Evolutionary conservation across 1,140 invertebrate species (phyloP).

Genomic region (Nasonia giraulti): DNA sequence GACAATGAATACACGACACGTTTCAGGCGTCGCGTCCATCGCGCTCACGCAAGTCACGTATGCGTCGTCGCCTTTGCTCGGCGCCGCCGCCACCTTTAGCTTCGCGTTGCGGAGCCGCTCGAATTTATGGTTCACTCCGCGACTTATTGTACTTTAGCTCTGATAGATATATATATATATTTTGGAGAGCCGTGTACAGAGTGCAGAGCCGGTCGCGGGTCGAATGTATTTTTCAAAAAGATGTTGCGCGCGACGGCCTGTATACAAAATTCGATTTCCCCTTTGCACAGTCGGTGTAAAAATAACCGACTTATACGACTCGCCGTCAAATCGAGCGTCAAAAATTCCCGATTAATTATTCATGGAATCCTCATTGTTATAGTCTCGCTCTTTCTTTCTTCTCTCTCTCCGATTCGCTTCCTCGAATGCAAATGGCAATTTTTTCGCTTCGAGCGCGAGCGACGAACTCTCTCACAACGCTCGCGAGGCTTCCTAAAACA

Average conservation of each 20-base stretch:
- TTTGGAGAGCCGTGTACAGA: background rate
- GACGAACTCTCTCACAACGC: slow-evolving; percentile 17
- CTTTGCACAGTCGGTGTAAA: no score
- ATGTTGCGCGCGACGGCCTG: no score
- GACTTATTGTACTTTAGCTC: background rate
- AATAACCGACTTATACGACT: background rate
- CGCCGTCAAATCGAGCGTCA: background rate
- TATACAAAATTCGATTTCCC: no score
- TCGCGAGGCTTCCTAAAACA: slow-evolving; percentile 7
- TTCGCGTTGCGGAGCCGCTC: background rate
- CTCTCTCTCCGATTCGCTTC: background rate
- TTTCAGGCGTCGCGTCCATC: background rate
- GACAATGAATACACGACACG: background rate
- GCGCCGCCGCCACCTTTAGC: background rate
- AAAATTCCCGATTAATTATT: background rate
- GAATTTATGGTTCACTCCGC: background rate
- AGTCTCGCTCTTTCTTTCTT: background rate
- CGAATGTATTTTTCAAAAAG: background rate
- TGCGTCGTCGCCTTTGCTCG: background rate
- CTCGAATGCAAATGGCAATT: slow-evolving; percentile 29
- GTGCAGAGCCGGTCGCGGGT: background rate
- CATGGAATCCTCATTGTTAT: slow-evolving; percentile 22
- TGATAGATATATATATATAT: background rate
- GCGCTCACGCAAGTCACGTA: background rate
- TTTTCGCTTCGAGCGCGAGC: background rate